These are phyloP conservation scores for Syngnathus scovelli DNA, from an alignment of 2,113 vertebrate genomes.

Conservation along the genomic window DNA sequence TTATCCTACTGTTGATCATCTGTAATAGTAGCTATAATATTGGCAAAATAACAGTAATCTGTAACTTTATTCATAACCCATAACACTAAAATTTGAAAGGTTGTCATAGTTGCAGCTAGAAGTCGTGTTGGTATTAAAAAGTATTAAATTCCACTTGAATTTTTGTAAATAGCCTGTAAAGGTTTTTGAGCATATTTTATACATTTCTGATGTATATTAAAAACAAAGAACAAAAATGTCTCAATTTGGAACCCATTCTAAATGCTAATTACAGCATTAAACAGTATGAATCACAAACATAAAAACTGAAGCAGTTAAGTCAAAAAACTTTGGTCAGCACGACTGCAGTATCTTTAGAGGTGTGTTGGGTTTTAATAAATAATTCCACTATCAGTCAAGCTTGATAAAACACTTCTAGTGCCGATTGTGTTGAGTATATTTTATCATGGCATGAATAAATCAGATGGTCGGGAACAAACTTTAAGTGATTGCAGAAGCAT, in stretches of 20 bases:
- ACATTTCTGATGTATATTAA: neutral
- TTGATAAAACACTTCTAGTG: neutral
- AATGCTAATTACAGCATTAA: neutral
- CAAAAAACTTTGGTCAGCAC: neutral
- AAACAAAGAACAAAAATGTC: neutral
- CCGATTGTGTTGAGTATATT: neutral
- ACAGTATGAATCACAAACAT: neutral
- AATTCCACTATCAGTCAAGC: neutral
- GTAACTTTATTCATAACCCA: too few relatives aligned
- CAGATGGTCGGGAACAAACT: slow-evolving; percentile 7
- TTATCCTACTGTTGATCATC: too few relatives aligned
- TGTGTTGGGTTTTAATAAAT: neutral
- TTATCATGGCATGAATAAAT: slow-evolving; percentile 3
- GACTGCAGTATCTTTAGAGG: neutral
- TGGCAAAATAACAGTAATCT: too few relatives aligned
- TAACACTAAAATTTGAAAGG: too few relatives aligned
- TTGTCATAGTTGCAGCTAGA: too few relatives aligned
- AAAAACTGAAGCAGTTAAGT: neutral
- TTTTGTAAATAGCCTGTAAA: too few relatives aligned
- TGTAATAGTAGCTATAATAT: too few relatives aligned
- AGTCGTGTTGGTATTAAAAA: too few relatives aligned
- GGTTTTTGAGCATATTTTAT: too few relatives aligned
- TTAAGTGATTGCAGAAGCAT: slow-evolving; percentile 4
- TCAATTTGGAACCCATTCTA: neutral
- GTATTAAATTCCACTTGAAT: too few relatives aligned